Conservation (phyloP, 2,888 invertebrate species). For the Drosophila crucigera region DNA sequence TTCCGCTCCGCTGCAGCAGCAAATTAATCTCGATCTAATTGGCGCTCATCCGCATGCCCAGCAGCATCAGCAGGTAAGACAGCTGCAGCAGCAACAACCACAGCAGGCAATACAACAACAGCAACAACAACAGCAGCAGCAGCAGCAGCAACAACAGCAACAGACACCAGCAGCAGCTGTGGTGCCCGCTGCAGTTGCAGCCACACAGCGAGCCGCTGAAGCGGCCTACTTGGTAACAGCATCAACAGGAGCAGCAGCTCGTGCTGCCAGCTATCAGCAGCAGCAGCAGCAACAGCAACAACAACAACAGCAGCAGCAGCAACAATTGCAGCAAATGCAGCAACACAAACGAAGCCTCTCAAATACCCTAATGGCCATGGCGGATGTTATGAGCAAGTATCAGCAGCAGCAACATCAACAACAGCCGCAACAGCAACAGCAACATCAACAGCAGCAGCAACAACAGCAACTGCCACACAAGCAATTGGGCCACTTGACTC, state of each 20-base stretch:
- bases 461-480: conserved; percentile 36
- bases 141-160: conserved; percentile 40
- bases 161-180: conserved; percentile 13
- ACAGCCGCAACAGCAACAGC: conserved; percentile 59
- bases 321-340: conserved; percentile 63
- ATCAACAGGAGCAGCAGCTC: conserved; percentile 41
- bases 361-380: conserved; percentile 69
- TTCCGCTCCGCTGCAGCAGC: conserved; percentile 83
- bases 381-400: conserved; percentile 66
- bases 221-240: conserved; percentile 46
- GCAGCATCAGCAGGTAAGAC: conserved; percentile 76
- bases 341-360: conserved; percentile 53
- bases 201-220: conserved; percentile 34
- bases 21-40: conserved; percentile 82
- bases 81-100: conserved; percentile 50
- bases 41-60: conserved; percentile 83
- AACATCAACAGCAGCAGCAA: conserved; percentile 48
- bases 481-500: conserved; percentile 49
- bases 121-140: conserved; percentile 51
- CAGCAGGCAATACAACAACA: conserved; percentile 48
- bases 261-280: conserved; percentile 49
- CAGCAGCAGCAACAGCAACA: conserved; percentile 52
- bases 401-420: conserved; percentile 63
- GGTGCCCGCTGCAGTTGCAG: conserved; percentile 30
- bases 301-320: conserved; percentile 17